phyloP scores from a whole-genome alignment of 2,113 vertebrate species.

The Aviceda subcristata region DNA sequence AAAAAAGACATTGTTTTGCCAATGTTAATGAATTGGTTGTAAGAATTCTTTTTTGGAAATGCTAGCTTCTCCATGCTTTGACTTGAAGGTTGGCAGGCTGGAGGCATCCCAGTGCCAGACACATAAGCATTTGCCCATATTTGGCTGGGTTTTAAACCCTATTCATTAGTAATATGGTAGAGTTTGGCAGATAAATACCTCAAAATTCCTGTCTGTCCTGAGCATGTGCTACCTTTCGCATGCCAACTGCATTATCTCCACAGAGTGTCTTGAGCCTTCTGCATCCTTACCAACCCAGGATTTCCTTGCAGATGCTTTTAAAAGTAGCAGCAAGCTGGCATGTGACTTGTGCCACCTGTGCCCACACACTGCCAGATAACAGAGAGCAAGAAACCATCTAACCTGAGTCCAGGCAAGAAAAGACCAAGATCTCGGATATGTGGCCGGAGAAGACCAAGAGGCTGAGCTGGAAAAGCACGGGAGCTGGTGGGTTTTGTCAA shows the following conservation, averaged over 20 bases:
- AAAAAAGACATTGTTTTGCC: slow-evolving; percentile 56
- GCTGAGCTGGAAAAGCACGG: neutral
- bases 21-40: slow-evolving; percentile 62
- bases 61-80: slow-evolving; percentile 2
- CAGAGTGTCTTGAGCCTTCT: neutral
- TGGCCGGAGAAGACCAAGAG: neutral
- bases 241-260: neutral
- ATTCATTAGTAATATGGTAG: slow-evolving; percentile 23
- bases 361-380: neutral
- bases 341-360: neutral
- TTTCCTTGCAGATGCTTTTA: neutral
- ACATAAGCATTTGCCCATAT: slow-evolving; percentile 50
- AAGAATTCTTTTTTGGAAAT: slow-evolving; percentile 43
- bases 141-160: slow-evolving; percentile 16
- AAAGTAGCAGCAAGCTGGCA: neutral
- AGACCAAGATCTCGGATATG: neutral
- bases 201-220: slow-evolving; percentile 7
- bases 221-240: neutral
- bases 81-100: slow-evolving; percentile 42
- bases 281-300: neutral
- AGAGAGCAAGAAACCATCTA: neutral
- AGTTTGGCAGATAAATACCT: slow-evolving; percentile 1
- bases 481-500: neutral
- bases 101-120: slow-evolving; percentile 5
- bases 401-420: neutral